Evolutionary conservation across 2,113 vertebrate genomes (phyloP).

Genomic region (Mesitornis unicolor): DNA sequence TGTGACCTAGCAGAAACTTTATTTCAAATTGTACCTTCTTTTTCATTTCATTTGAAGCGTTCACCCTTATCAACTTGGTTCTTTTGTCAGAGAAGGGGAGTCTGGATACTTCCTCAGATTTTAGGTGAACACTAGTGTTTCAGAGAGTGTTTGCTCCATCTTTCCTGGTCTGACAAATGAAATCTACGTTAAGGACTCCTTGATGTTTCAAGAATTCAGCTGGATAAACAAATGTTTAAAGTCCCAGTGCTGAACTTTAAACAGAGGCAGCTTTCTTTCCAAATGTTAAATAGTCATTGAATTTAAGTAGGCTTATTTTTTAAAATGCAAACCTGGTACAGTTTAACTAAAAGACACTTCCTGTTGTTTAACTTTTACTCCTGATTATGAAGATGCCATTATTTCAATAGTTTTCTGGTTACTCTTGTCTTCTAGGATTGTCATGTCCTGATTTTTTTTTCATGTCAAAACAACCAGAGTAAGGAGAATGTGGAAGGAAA

Average conservation of each 20-base stretch:
- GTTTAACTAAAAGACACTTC: not conserved
- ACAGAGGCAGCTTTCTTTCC: not conserved
- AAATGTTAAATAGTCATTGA: not conserved
- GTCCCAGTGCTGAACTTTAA: not conserved
- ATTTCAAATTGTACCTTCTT: not conserved
- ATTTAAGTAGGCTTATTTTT: conserved; percentile 1
- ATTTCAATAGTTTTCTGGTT: conserved; percentile 16
- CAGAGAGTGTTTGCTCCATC: not conserved
- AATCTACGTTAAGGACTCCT: not conserved
- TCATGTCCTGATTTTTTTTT: not conserved
- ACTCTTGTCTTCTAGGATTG: not conserved
- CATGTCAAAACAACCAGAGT: not conserved
- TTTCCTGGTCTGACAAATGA: not conserved
- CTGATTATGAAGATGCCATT: not conserved
- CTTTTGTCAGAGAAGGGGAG: not conserved
- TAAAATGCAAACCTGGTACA: not conserved
- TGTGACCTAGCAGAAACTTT: not conserved
- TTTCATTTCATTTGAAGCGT: not conserved
- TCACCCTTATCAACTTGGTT: not conserved
- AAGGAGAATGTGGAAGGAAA: not conserved
- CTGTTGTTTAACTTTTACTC: not conserved
- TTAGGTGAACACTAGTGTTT: not conserved
- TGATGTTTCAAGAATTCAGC: not conserved
- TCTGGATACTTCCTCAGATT: not conserved
- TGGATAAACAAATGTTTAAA: not conserved